Conservation (phyloP, 1,140 invertebrate species). For the Scaptomyza graminum region DNA sequence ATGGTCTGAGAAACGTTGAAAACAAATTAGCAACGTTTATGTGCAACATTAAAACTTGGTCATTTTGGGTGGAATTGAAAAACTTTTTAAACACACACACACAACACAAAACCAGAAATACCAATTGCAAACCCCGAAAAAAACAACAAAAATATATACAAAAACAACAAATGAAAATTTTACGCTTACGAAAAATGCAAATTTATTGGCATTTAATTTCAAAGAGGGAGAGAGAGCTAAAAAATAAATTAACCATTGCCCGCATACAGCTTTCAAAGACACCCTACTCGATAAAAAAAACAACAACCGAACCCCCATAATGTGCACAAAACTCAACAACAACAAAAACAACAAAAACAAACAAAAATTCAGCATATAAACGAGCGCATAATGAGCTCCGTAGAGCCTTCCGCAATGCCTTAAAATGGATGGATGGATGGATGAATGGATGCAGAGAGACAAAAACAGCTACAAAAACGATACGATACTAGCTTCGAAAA, state of each 20-base stretch:
- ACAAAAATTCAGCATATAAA: slow-evolving; percentile 79
- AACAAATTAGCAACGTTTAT: slow-evolving; percentile 80
- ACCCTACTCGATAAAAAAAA: slow-evolving; percentile 5
- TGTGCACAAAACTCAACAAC: slow-evolving; percentile 62
- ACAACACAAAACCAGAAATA: slow-evolving; percentile 54
- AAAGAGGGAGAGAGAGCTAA: slow-evolving; percentile 39
- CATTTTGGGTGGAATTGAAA: slow-evolving; percentile 71
- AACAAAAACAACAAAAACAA: slow-evolving; percentile 61
- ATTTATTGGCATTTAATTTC: slow-evolving; percentile 80
- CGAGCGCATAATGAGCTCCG: slow-evolving; percentile 78
- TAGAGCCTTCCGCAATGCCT: slow-evolving; percentile 57
- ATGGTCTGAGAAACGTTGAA: slow-evolving; percentile 56
- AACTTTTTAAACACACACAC: slow-evolving; percentile 44
- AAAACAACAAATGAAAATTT: slow-evolving; percentile 64
- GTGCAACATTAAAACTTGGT: slow-evolving; percentile 71
- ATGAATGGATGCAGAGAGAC: slow-evolving; percentile 25
- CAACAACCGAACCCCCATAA: slow-evolving; percentile 58
- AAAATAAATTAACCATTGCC: slow-evolving; percentile 33
- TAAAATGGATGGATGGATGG: slow-evolving; percentile 28
- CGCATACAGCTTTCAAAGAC: slow-evolving; percentile 51
- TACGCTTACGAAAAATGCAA: slow-evolving; percentile 62
- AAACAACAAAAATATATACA: no score
- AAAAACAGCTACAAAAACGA: not conserved
- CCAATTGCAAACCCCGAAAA: slow-evolving; percentile 52
- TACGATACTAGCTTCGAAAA: slow-evolving; percentile 32